Percentiles rank a stretch among this genome's conserved stretches.
These are phyloP conservation scores for Oikopleura vanhoeffeni DNA, from an alignment of 23 tunicate genomes.

Conservation along the genomic window DNA sequence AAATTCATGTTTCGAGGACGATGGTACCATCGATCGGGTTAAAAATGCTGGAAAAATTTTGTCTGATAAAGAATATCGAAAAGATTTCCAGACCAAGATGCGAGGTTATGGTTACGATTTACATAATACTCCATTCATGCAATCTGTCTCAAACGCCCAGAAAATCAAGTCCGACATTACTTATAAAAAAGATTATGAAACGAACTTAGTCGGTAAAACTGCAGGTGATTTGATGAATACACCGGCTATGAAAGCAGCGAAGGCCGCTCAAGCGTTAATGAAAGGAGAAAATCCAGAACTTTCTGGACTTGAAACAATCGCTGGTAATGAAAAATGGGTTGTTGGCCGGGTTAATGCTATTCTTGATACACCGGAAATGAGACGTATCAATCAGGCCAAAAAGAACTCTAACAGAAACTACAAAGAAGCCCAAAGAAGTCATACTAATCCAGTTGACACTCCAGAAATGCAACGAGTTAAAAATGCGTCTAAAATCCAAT, in stretches of 20 bases:
- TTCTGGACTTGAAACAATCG: not conserved
- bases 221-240: not conserved
- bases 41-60: conserved; percentile 65
- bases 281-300: not conserved
- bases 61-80: conserved; percentile 40
- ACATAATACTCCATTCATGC: conserved; percentile 55
- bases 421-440: not conserved
- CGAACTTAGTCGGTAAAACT: not conserved
- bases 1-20: not conserved
- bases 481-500: conserved; percentile 30
- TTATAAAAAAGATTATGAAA: not conserved
- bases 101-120: conserved; percentile 80
- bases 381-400: conserved; percentile 39
- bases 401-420: conserved; percentile 12
- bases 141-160: conserved; percentile 55
- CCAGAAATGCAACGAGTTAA: conserved; percentile 31
- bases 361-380: conserved; percentile 73
- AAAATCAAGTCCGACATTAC: conserved; percentile 48
- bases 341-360: conserved; percentile 21
- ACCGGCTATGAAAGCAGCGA: conserved; percentile 11
- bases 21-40: not conserved
- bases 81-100: conserved; percentile 49
- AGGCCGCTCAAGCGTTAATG: not conserved
- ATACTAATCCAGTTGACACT: conserved; percentile 37
- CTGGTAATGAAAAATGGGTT: conserved; percentile 20